Evolutionary conservation across 2,113 vertebrate species (phyloP), one percentile per base, ranked within the genome.

Genomic region (Pseudopipra pipra): DNA sequence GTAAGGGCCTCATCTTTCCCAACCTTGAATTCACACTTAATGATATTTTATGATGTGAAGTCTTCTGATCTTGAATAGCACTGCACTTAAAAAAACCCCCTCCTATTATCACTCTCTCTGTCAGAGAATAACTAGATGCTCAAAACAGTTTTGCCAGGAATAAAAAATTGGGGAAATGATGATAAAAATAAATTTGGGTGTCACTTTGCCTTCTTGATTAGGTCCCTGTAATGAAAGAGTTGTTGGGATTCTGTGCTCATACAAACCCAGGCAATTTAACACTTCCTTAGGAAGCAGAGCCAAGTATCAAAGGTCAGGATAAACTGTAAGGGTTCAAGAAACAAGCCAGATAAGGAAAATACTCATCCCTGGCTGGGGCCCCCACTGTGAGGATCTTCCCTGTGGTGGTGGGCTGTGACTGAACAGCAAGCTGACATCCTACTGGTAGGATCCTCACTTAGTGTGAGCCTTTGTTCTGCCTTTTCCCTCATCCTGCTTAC

Each of bases 21-120:
- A 96, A 51, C 88, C 87, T 94, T 95, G 85, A 95, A 93, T 93
- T 96, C 79, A 63, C 68, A 86, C 82, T 95, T 75, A 95, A 94
- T 90, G 92, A 77, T 92, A 91, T 66, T 96, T 95, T 92, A 68
- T 77, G 80, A 96, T 94, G 81, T 91, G 85, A 93, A 94, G 52
- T 86, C 83, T 92, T 95, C 90, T 96, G 95, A 96, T 95, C 79
- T 86, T 84, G 82, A 96, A 59, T 85, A 92, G 58, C 52, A 81
- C 47, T 1, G 2, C 18, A 30, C 61, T 77, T 80, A 0, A 27
- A 70, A 94, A 91, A 80, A 81, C 52, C 11, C 17, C 43, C 35
- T 93, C 54, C 72, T 83, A 84, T 93, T 96, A 96, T 74, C 88
- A 88, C 65, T 84, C 59, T 78, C n/a, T 39, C 68, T 86, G 55